phyloP scores from a whole-genome alignment of 2,797 vertebrate genomes.

The Carduelis carduelis region DNA sequence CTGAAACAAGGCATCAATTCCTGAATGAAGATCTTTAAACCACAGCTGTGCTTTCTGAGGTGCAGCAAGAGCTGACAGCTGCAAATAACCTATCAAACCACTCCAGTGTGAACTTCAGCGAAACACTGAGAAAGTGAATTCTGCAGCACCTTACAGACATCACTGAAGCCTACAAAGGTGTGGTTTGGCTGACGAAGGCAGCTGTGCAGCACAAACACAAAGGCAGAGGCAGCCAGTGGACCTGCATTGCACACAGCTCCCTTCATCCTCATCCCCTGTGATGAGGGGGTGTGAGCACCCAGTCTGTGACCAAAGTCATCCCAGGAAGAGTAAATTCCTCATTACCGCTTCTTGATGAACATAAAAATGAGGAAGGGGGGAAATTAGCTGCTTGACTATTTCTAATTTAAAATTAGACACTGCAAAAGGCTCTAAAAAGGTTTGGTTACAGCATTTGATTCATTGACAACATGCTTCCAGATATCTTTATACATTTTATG shows the following conservation, averaged over 20 bases:
- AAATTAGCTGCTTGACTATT: neutral
- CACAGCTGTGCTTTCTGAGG: neutral
- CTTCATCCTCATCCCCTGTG: neutral
- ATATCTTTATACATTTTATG: neutral
- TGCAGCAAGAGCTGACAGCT: neutral
- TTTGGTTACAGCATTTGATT: neutral
- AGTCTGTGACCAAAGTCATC: neutral
- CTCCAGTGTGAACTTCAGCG: neutral
- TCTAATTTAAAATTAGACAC: neutral
- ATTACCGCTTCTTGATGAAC: neutral
- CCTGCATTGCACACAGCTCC: neutral
- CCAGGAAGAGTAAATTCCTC: neutral
- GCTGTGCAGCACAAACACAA: neutral
- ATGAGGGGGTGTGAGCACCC: rapidly evolving
- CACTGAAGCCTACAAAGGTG: neutral
- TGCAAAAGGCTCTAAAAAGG: neutral
- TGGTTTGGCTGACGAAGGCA: neutral
- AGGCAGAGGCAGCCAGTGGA: neutral
- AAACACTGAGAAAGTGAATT: neutral
- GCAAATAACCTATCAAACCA: neutral
- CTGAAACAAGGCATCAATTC: neutral
- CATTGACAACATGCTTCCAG: neutral
- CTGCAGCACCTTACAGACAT: neutral
- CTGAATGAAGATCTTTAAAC: neutral
- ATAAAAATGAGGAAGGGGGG: neutral